Conservation (phyloP, 2,113 vertebrate genomes). For the Chinchilla lanigera region DNA sequence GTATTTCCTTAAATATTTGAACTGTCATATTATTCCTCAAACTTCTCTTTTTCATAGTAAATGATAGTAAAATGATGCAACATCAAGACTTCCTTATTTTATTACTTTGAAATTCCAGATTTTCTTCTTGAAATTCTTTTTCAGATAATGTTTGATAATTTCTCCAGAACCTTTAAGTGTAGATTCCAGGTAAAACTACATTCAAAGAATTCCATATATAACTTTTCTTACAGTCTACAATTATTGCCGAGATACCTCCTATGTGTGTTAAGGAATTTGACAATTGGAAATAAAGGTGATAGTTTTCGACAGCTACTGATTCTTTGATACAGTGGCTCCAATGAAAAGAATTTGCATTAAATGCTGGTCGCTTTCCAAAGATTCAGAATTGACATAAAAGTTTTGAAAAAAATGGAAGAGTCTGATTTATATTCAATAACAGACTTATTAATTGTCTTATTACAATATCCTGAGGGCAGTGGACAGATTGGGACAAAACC, state of each 20-base stretch:
- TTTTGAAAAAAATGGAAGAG: neutral
- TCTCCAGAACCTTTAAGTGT: neutral
- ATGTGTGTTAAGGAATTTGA: neutral
- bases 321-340: neutral
- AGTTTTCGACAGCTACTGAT: neutral
- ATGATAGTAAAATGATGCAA: neutral
- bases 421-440: neutral
- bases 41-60: neutral
- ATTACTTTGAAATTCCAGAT: slow-evolving; percentile 6
- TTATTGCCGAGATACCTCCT: neutral
- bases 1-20: slow-evolving; percentile 5
- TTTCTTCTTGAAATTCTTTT: too few relatives aligned
- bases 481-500: neutral
- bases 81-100: neutral
- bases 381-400: neutral
- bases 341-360: neutral
- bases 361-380: neutral
- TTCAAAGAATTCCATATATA: neutral
- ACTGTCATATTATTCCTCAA: neutral
- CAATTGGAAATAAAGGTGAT: neutral
- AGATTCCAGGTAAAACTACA: neutral
- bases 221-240: neutral
- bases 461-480: neutral
- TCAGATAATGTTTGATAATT: neutral
- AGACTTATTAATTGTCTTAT: neutral